phyloP scores from a whole-genome alignment of 2,888 invertebrate genomes.

The Pseudococcus jackbeardsleyi region DNA sequence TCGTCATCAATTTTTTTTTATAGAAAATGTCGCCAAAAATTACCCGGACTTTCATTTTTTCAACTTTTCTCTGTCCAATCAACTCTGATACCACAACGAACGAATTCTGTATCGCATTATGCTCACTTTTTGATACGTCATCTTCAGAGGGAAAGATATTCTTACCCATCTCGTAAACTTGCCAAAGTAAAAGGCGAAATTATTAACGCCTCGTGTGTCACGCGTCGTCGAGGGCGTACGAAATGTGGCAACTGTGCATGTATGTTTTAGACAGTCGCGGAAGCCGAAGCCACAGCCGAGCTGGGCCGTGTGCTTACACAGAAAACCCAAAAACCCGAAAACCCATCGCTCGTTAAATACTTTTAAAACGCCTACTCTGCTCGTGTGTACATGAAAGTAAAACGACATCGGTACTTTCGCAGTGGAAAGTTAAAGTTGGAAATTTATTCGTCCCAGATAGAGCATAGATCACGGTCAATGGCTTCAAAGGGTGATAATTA shows the following conservation, averaged over 20 bases:
- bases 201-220: too few relatives aligned
- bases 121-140: too few relatives aligned
- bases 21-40: too few relatives aligned
- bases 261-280: background rate
- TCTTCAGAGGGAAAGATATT: too few relatives aligned
- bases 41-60: too few relatives aligned
- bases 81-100: too few relatives aligned
- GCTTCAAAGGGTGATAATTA: conserved; percentile 24
- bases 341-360: background rate
- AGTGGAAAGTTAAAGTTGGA: background rate
- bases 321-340: background rate
- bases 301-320: background rate
- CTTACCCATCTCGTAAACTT: too few relatives aligned
- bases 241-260: background rate
- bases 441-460: conserved; percentile 28
- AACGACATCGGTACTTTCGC: background rate
- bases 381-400: background rate
- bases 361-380: background rate
- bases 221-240: background rate
- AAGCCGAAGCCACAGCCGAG: background rate
- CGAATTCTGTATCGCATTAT: too few relatives aligned
- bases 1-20: too few relatives aligned
- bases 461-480: conserved; percentile 32
- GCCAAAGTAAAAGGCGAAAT: too few relatives aligned
- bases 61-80: too few relatives aligned